Percentiles rank a stretch among this genome's conserved stretches.
These are phyloP conservation scores for Sinosuthora webbiana DNA, from an alignment of 2,113 vertebrate species.

Conservation along the genomic window DNA sequence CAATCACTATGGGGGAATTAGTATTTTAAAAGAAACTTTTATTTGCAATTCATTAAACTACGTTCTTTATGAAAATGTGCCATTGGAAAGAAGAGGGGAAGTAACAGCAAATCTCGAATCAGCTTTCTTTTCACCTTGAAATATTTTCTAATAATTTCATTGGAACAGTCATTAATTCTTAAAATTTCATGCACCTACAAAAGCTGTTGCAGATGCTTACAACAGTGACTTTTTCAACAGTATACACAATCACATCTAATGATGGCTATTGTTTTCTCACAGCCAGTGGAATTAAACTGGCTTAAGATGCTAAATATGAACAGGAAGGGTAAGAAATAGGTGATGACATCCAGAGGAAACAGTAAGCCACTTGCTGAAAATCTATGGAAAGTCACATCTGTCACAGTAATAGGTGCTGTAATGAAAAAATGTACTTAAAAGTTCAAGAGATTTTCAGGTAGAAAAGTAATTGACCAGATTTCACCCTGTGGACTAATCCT, in stretches of 20 bases:
- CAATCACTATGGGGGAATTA: neutral
- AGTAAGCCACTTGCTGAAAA: neutral
- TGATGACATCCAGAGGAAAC: neutral
- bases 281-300: neutral
- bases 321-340: neutral
- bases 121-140: neutral
- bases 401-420: neutral
- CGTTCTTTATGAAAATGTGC: neutral
- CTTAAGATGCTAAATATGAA: neutral
- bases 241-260: neutral
- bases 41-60: neutral
- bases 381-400: neutral
- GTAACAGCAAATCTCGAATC: neutral
- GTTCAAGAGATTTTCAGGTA: conserved; percentile 28
- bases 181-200: neutral
- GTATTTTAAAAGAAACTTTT: neutral
- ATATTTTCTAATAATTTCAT: neutral
- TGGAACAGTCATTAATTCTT: neutral
- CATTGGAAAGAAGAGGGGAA: neutral
- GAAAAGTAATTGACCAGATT: conserved; percentile 31
- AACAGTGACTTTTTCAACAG: neutral
- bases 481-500: conserved; percentile 23
- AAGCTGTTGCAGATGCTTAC: neutral
- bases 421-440: conserved; percentile 15
- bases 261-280: neutral